Evolutionary conservation across 2,113 vertebrate species (phyloP).

Genomic region (Pampusana beccarii): DNA sequence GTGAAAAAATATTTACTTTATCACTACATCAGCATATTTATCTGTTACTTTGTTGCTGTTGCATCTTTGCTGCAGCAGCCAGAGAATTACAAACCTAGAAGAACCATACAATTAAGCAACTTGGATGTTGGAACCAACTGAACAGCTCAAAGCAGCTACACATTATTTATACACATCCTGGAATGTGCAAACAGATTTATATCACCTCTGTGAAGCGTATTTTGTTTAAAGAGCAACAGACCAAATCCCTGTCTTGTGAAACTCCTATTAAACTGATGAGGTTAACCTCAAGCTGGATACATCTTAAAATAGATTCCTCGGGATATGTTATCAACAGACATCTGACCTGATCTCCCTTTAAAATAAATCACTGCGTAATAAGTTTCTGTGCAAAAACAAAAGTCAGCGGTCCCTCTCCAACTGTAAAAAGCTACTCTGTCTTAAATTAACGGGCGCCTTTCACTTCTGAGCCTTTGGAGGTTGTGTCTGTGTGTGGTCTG

Average conservation of each 20-base stretch:
- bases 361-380: conserved; percentile 24
- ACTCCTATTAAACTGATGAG: not conserved
- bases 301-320: not conserved
- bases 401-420: not conserved
- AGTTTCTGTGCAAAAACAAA: not conserved
- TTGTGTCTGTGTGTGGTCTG: conserved; percentile 45
- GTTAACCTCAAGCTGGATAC: not conserved
- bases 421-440: not conserved
- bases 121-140: not conserved
- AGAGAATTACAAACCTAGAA: not conserved
- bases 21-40: not conserved
- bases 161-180: not conserved
- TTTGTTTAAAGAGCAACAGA: conserved; percentile 9
- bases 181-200: not conserved
- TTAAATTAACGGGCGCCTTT: not conserved
- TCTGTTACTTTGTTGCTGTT: not conserved
- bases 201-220: not conserved
- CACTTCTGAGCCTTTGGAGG: not conserved
- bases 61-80: not conserved
- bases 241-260: not conserved
- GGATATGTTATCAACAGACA: not conserved
- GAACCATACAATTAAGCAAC: not conserved
- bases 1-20: not conserved
- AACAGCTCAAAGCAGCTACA: not conserved
- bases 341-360: not conserved